A percentile compares a stretch with the other conserved stretches of the same genome.
These are phyloP conservation scores for Semnornis frantzii DNA, from an alignment of 2,113 vertebrate genomes.

Conservation along the genomic window DNA sequence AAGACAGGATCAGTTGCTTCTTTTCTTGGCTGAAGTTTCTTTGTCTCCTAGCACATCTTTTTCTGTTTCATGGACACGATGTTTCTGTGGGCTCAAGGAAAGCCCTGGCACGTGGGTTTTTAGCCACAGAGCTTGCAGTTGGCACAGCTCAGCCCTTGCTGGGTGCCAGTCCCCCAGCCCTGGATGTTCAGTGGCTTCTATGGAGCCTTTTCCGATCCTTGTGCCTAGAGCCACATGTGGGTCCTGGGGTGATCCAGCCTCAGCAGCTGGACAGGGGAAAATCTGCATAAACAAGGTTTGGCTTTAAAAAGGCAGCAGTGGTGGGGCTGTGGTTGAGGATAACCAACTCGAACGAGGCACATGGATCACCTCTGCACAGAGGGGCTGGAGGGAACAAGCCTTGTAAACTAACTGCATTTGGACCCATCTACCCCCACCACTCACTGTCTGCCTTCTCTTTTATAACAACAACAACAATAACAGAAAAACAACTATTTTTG, in stretches of 20 bases:
- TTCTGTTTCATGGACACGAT: neutral
- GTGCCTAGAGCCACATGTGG: neutral
- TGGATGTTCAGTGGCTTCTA: neutral
- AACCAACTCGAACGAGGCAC: neutral
- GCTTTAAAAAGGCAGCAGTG: neutral
- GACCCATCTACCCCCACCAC: neutral
- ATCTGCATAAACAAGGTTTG: neutral
- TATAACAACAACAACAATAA: too few species aligned
- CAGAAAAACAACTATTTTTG: neutral
- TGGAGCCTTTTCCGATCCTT: neutral
- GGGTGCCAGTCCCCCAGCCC: neutral
- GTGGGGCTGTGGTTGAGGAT: neutral
- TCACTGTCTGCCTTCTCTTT: neutral
- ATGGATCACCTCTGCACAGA: rapidly evolving
- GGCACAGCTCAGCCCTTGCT: neutral
- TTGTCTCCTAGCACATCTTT: neutral
- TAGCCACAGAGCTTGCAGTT: neutral
- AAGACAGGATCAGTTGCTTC: neutral
- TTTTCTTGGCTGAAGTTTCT: neutral
- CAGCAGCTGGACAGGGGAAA: neutral
- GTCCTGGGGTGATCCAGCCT: neutral
- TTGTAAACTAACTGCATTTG: neutral
- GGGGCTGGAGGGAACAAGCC: neutral
- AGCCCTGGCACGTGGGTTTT: neutral
- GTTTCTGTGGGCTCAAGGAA: neutral